Conservation (phyloP, 2,113 vertebrate genomes). For the human (Homo sapiens) region GRCh38 chr6:100643001-100643500, state of each 20-base stretch:
- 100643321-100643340: slow-evolving; percentile 15
- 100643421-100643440: not conserved
- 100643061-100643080: not conserved
- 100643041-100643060: slow-evolving; percentile 5
- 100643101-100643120: not conserved
- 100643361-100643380: not conserved
- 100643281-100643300: not conserved
- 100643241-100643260: not conserved
- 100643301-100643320: not conserved
- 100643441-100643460: not conserved
- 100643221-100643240: not conserved
- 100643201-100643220: not conserved
- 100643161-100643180: not conserved
- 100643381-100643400: not conserved
- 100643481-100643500: not conserved
- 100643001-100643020: not conserved
- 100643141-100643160: not conserved
- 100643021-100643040: slow-evolving; percentile 39
- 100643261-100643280: not conserved
- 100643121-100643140: not conserved
- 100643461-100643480: not conserved
- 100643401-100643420: not conserved
- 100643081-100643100: slow-evolving; percentile 11
- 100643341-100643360: not conserved
- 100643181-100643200: not conserved